Base-by-base conservation (phyloP, 37 sponge, comb jelly and placozoan genomes). In the Lycopodina hypogea region DNA sequence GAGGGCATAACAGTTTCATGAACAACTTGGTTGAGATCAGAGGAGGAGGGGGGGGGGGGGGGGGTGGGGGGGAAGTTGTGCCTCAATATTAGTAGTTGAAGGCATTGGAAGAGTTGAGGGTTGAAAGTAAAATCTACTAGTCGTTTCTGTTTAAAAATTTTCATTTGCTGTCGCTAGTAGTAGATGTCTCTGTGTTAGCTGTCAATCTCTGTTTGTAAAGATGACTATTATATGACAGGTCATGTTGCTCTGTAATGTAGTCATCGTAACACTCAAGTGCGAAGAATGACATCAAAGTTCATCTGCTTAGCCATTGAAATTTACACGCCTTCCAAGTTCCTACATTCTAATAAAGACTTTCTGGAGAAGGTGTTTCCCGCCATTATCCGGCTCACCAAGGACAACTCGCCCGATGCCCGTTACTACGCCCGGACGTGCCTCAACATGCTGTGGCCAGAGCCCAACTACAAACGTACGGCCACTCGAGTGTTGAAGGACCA, bases 401-500 rank as follows among this genome's bases (percentile, higher is more conserved):
- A 94, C 68, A 75, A 52, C 42, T 74, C 86, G 6, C 87, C 86
- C 17, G 89, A 87, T 18, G 83, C 84, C 15, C 85, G 94, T 72
- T 93, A 80, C 62, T 83, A 84, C 80, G 91, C 78, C 14, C 72
- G 87, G 0, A 80, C 64, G 67, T 62, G 83, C 36, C 68, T 93
- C 38, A 74, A 72, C 36, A 39, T 57, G 52, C 53, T 93, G 18
- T 74, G 64, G 60, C 60, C 68, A 0, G 70, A 57, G 73, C 63
- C 90, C 39, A 90, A 89, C 35, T 93, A 89, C 82, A 83, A 86
- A 12, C 52, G 38, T 34, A 41, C 71, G 0, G 59, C 73, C 56
- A 37, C 48, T 12, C 42, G 74, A 53, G 62, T 83, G n/a, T 72
- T 90, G 41, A 56, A 77, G 34, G 41, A 29, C 32, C 69, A 58